A percentile compares a stretch with the other conserved stretches of the same genome.
These are phyloP conservation scores for Ovis aries DNA, from an alignment of 2,113 vertebrate species.

Conservation along the genomic window DNA sequence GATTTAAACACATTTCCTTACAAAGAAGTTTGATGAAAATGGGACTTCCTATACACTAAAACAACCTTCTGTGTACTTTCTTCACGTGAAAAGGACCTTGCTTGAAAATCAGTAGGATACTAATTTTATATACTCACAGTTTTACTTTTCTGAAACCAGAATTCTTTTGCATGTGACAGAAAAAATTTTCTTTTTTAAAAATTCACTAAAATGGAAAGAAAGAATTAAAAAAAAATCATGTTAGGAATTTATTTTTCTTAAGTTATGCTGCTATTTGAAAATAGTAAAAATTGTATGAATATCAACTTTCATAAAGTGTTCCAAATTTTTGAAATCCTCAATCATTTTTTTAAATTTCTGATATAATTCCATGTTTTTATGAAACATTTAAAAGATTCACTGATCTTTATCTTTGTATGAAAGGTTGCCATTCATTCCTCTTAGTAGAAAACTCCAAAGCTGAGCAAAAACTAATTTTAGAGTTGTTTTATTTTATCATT, in stretches of 20 bases:
- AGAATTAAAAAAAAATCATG: background rate
- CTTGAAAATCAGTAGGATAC: background rate
- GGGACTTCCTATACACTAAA: background rate
- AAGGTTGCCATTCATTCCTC: background rate
- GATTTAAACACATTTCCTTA: background rate
- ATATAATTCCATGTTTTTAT: background rate
- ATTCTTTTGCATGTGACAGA: background rate
- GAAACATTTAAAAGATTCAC: background rate
- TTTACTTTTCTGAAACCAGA: background rate
- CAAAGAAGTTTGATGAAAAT: background rate
- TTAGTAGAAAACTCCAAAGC: conserved; percentile 15
- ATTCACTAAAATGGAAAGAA: background rate
- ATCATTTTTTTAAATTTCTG: background rate
- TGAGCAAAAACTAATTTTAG: conserved; percentile 63
- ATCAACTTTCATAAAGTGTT: background rate
- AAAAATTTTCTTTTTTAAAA: background rate
- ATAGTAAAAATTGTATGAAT: background rate
- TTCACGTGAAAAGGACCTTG: background rate
- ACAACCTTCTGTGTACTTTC: background rate
- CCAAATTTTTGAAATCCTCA: background rate
- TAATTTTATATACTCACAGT: background rate
- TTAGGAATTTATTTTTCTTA: background rate
- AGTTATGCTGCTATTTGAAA: background rate
- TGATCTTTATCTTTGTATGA: background rate
- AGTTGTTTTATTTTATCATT: conserved; percentile 66